phyloP scores from a whole-genome alignment of 2,797 vertebrate species.

The Tadarida brasiliensis region DNA sequence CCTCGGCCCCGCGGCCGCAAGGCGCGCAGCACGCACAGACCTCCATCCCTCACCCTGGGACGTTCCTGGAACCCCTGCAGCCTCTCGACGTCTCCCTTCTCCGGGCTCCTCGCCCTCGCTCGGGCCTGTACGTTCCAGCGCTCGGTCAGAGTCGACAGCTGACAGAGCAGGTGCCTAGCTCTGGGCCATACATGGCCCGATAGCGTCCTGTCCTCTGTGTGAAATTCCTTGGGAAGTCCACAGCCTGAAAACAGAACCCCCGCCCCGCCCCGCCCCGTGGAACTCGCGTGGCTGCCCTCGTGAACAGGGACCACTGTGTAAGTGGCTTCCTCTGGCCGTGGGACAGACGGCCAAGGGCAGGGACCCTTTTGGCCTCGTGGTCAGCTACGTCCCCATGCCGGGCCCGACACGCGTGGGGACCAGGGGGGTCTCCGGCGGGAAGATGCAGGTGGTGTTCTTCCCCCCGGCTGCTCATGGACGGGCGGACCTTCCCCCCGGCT shows the following conservation, averaged over 20 bases:
- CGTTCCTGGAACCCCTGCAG: neutral
- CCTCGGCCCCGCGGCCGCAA: rapidly evolving
- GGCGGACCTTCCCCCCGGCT: too few relatives aligned
- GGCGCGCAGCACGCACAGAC: rapidly evolving
- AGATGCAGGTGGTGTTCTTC: rapidly evolving
- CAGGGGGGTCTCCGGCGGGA: rapidly evolving
- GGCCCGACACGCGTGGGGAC: neutral
- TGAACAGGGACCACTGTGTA: rapidly evolving
- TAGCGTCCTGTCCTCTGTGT: neutral
- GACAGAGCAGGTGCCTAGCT: rapidly evolving
- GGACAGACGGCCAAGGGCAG: neutral
- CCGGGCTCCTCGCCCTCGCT: rapidly evolving
- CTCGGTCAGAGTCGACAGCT: rapidly evolving
- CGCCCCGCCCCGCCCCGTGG: too few relatives aligned
- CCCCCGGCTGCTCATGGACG: rapidly evolving
- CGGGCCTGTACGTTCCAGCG: rapidly evolving
- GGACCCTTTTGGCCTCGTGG: rapidly evolving
- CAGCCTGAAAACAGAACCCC: neutral
- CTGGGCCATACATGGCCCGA: neutral
- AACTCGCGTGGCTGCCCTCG: rapidly evolving
- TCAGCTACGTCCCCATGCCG: rapidly evolving
- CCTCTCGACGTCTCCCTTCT: neutral
- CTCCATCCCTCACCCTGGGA: rapidly evolving
- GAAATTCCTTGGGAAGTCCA: neutral
- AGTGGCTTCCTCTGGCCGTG: rapidly evolving